A percentile compares a stretch with the other conserved stretches of the same genome.
These are phyloP conservation scores for Lycia hirtaria DNA, from an alignment of 2,888 invertebrate genomes.

Conservation along the genomic window DNA sequence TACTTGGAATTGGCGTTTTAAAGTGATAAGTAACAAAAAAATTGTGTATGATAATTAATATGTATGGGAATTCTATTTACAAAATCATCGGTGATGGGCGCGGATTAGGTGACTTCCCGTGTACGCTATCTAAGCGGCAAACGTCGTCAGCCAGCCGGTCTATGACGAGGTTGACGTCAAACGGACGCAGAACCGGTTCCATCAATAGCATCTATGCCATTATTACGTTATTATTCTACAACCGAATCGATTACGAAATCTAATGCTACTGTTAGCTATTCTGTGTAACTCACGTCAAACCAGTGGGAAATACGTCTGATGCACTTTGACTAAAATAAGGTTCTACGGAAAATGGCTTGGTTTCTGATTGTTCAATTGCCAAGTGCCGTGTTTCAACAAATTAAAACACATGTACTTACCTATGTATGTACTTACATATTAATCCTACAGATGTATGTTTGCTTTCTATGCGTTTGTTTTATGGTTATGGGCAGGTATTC, in stretches of 20 bases:
- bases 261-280: slow-evolving; percentile 9
- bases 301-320: slow-evolving; percentile 32
- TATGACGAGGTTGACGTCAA: slow-evolving; percentile 35
- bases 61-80: slow-evolving; percentile 4
- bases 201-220: not conserved
- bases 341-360: not conserved
- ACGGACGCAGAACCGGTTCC: slow-evolving; percentile 35
- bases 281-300: slow-evolving; percentile 11
- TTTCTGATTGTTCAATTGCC: not conserved
- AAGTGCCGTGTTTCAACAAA: not conserved
- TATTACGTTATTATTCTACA: slow-evolving; percentile 38
- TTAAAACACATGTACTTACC: not conserved
- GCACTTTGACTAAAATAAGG: not conserved
- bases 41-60: not conserved
- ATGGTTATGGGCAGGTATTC: too few relatives aligned
- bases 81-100: slow-evolving; percentile 13
- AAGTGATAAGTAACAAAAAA: not conserved
- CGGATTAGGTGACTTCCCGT: slow-evolving; percentile 43
- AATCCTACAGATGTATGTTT: too few relatives aligned
- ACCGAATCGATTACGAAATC: slow-evolving; percentile 24
- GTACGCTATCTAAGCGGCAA: slow-evolving; percentile 5
- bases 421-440: too few relatives aligned
- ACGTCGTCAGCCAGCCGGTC: slow-evolving; percentile 1
- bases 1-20: too few relatives aligned
- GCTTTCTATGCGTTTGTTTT: too few relatives aligned